These are phyloP conservation scores for Dendrolimus kikuchii DNA, from an alignment of 1,140 invertebrate genomes.

Conservation along the genomic window DNA sequence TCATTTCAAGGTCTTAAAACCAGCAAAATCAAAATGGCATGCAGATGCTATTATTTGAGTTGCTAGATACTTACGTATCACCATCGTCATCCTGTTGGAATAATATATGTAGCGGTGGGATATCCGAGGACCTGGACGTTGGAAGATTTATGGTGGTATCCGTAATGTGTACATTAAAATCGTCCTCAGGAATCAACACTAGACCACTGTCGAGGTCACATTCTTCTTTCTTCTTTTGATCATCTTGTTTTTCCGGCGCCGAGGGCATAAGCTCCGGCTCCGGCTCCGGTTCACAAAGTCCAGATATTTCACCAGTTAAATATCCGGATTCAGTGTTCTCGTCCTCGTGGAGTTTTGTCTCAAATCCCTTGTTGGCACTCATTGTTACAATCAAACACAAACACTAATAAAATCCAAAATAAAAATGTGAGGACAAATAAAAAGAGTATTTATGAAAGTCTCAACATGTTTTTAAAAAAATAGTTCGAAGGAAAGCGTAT, in stretches of 20 bases:
- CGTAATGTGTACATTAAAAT: conserved; percentile 29
- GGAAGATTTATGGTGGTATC: conserved; percentile 17
- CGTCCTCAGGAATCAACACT: conserved; percentile 26
- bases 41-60: too few relatives aligned
- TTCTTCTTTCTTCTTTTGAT: conserved; percentile 7
- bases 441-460: too few relatives aligned
- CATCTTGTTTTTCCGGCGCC: conserved; percentile 2
- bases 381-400: conserved; percentile 29
- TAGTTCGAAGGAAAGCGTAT: too few relatives aligned
- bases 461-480: too few relatives aligned
- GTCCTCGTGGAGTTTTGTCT: conserved; percentile 47
- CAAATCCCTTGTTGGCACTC: conserved; percentile 53
- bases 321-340: conserved; percentile 48
- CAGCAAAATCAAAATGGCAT: too few relatives aligned
- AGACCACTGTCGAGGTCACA: conserved; percentile 38
- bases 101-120: conserved; percentile 65
- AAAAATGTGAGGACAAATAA: too few relatives aligned
- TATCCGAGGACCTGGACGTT: conserved; percentile 16
- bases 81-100: conserved; percentile 80
- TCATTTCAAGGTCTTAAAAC: too few relatives aligned
- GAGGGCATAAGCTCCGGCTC: conserved; percentile 12
- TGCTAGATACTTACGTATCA: conserved; percentile 77
- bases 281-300: conserved; percentile 23
- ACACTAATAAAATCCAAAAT: too few relatives aligned
- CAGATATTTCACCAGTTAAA: conserved; percentile 26